A percentile compares a stretch with the other conserved stretches of the same genome.
These are phyloP conservation scores for Ochropleura plecta DNA, from an alignment of 2,888 invertebrate species.

Conservation along the genomic window DNA sequence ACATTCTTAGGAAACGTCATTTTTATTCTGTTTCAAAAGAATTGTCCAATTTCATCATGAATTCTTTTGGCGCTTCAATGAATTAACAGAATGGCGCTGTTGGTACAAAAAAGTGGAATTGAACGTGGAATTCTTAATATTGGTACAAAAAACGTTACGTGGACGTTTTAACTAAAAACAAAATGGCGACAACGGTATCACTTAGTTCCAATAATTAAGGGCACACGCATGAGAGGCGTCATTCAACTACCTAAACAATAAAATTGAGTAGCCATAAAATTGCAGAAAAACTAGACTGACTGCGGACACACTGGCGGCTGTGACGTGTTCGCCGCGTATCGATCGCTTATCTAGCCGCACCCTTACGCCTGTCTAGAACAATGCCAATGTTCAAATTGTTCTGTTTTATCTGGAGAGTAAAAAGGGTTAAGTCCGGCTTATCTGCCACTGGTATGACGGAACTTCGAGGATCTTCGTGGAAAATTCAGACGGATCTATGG, in stretches of 20 bases:
- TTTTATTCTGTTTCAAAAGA: conserved; percentile 9
- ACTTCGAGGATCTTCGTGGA: conserved; percentile 6
- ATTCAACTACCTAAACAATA: conserved; percentile 11
- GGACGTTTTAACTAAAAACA: background rate
- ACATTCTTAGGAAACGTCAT: conserved; percentile 7
- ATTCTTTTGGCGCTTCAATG: background rate
- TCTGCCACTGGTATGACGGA: conserved; percentile 27
- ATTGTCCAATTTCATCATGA: conserved; percentile 16
- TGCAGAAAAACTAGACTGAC: conserved; percentile 33
- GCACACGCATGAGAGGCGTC: background rate
- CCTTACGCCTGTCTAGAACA: conserved; percentile 60
- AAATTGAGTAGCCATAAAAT: conserved; percentile 32
- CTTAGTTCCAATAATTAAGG: background rate
- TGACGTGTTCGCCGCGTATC: conserved; percentile 61
- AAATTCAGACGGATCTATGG: conserved; percentile 13
- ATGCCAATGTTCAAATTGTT: conserved; percentile 47
- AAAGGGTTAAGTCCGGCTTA: conserved; percentile 52
- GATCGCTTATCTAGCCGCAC: conserved; percentile 64
- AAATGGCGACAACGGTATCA: background rate
- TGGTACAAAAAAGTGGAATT: background rate
- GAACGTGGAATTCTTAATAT: background rate
- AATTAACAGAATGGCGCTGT: background rate
- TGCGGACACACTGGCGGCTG: conserved; percentile 51
- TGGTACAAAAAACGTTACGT: background rate
- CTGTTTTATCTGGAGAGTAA: conserved; percentile 49